A percentile compares a stretch with the other conserved stretches of the same genome.
These are phyloP conservation scores for Psephotus haematonotus DNA, from an alignment of 2,113 vertebrate species.

Conservation along the genomic window DNA sequence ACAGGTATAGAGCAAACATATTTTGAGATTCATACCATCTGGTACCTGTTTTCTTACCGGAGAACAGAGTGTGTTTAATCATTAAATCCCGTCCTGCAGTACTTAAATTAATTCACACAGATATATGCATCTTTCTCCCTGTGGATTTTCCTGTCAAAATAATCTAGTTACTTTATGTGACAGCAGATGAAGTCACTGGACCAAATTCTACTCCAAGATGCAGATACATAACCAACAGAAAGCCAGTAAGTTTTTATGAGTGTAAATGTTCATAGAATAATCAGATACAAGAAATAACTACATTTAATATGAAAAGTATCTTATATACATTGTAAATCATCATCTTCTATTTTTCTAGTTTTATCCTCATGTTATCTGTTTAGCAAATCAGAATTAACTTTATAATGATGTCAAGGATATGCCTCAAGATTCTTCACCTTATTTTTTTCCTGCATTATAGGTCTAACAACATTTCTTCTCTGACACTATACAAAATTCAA, in stretches of 20 bases:
- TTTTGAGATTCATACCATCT: slow-evolving; percentile 15
- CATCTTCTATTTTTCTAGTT: neutral
- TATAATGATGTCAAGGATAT: neutral
- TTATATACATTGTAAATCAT: neutral
- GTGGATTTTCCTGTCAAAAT: slow-evolving; percentile 3
- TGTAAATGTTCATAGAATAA: neutral
- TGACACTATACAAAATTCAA: neutral
- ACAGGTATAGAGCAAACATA: neutral
- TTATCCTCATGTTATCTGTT: neutral
- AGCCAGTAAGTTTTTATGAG: neutral
- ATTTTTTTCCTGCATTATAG: neutral
- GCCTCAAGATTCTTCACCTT: neutral
- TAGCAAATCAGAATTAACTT: neutral
- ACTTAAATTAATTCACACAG: slow-evolving; percentile 35
- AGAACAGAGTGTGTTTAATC: neutral
- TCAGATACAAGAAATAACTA: neutral
- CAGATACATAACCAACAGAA: neutral
- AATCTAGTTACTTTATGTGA: neutral
- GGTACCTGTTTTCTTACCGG: slow-evolving; percentile 17
- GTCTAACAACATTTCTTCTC: neutral
- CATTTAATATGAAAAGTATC: neutral
- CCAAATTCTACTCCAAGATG: neutral
- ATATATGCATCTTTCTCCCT: neutral
- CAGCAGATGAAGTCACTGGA: neutral
- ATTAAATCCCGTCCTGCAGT: neutral